Evolutionary conservation across 2,113 vertebrate genomes (phyloP), one percentile per base, ranked within the genome.

Genomic region (Leptobrachium ailaonicum): DNA sequence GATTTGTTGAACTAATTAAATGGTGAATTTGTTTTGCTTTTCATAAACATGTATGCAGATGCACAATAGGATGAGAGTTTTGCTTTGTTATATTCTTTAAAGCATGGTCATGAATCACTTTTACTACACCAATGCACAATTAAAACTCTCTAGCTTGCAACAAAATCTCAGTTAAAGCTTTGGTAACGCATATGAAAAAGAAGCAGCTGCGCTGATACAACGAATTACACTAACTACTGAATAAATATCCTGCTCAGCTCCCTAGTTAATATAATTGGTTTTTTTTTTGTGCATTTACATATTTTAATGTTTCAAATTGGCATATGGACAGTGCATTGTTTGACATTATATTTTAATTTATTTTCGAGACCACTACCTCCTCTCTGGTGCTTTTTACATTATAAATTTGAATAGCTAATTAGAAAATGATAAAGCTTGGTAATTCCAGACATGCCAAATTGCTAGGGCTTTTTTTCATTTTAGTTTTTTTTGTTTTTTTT

Each of bases 1-100:
- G 75, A 76, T 76, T 76, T 67, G 64, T 76, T 54, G 47, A 64
- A 67, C 63, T 67, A 67, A 76, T 76, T 76, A 76, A 76, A 68
- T 11, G 13, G 64, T 41, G 12, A 41, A 76, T 42, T 76, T 67
- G 63, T 68, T 67, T 62, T 67, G 40, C 63, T n/a, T 54, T 62
- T 40, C 11, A 50, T 13, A 67, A 64, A 56, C 32, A 66, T 11
- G 63, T 76, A 40, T 76, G 53, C 50, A 53, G 40, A 54, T 67
- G 63, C 75, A 67, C 47, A 45, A 54, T 67, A 60, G 63, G 63
- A 76, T 67, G 47, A 12, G 40, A 76, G 63, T 76, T 41, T 68
- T 43, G 50, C 66, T 20, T 54, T 76, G 63, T 68, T 77, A 56
- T 68, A 62, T 77, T 68, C 20, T 32, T 32, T 32, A 32, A 58